Evolutionary conservation across 2,888 invertebrate genomes (phyloP).

Genomic region (Baronia brevicornis): DNA sequence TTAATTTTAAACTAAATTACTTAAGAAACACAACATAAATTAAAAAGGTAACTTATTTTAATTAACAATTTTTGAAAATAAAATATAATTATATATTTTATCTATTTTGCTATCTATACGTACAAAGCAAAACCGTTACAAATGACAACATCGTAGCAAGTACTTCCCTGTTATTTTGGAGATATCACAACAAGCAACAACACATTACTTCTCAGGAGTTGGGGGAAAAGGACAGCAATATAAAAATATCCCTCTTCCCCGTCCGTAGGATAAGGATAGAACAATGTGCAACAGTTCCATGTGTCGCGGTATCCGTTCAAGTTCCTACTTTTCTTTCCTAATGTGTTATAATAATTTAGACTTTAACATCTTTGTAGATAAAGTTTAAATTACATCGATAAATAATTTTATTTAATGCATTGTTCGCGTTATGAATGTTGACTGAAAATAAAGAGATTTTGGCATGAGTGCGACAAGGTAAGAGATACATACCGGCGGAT

Average conservation of each 20-base stretch:
- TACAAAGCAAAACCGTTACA: slow-evolving; percentile 67
- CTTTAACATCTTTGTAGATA: slow-evolving; percentile 20
- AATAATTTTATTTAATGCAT: slow-evolving; percentile 28
- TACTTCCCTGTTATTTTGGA: slow-evolving; percentile 76
- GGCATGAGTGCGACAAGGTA: slow-evolving; percentile 47
- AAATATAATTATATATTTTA: neutral
- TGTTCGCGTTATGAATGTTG: slow-evolving; percentile 34
- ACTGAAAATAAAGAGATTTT: slow-evolving; percentile 54
- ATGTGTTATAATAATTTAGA: slow-evolving; percentile 1
- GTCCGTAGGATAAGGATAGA: slow-evolving; percentile 44
- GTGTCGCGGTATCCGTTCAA: slow-evolving; percentile 36
- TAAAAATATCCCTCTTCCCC: slow-evolving; percentile 47
- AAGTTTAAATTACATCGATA: slow-evolving; percentile 22
- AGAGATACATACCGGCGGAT: slow-evolving; percentile 34
- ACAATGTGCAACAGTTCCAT: slow-evolving; percentile 60
- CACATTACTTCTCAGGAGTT: slow-evolving; percentile 71
- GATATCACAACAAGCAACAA: slow-evolving; percentile 77
- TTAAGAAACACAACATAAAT: too few relatives aligned
- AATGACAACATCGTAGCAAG: slow-evolving; percentile 75
- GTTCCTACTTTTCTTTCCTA: slow-evolving; percentile 25
- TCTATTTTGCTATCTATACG: slow-evolving; percentile 40
- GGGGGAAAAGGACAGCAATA: slow-evolving; percentile 50
- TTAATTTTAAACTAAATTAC: too few relatives aligned
- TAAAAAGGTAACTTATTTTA: too few relatives aligned
- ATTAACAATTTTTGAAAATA: too few relatives aligned